phyloP scores from a whole-genome alignment of 2,113 vertebrate genomes.

The Ochotona princeps region DNA sequence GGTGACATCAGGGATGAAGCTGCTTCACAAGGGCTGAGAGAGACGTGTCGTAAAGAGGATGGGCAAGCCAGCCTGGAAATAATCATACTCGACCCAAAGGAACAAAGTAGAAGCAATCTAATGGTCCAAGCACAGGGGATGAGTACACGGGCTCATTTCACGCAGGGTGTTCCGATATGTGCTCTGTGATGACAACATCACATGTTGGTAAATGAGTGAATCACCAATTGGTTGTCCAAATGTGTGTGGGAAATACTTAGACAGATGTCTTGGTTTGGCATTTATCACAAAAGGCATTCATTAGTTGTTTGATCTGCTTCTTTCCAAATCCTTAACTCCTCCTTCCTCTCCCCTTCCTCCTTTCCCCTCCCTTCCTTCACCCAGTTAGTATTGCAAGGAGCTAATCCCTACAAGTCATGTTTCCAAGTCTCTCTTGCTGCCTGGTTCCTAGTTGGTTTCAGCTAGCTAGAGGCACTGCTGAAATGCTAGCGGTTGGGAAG shows the following conservation, averaged over 20 bases:
- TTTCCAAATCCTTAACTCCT: background rate
- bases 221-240: background rate
- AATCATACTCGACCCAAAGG: background rate
- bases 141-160: fast-evolving
- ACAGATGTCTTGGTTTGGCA: background rate
- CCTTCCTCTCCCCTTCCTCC: too few relatives aligned
- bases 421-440: background rate
- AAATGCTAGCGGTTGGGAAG: background rate
- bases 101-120: background rate
- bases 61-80: background rate
- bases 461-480: too few relatives aligned
- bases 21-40: background rate
- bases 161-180: background rate
- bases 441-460: background rate
- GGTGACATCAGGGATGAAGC: background rate
- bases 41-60: background rate
- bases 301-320: background rate
- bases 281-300: background rate
- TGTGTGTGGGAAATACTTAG: background rate
- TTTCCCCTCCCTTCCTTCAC: too few relatives aligned
- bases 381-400: background rate
- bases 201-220: background rate
- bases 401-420: background rate
- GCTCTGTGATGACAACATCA: background rate
- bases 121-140: background rate